These are phyloP conservation scores for Agonopterix subpropinquella DNA, from an alignment of 2,888 invertebrate genomes.

Conservation along the genomic window DNA sequence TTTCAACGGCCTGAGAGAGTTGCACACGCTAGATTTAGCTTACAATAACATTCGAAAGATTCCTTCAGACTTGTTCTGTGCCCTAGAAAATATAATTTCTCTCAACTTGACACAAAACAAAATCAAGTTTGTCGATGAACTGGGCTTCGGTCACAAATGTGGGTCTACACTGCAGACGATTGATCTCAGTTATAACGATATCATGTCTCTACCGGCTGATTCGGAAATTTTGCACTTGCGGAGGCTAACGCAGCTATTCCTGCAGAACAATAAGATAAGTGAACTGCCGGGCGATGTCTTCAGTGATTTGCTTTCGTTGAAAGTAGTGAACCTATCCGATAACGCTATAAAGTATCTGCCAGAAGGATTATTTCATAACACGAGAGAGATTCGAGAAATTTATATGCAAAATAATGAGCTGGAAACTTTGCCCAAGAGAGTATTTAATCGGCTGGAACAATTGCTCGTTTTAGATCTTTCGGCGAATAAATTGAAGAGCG, in stretches of 20 bases:
- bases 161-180: slow-evolving; percentile 85
- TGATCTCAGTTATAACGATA: slow-evolving; percentile 88
- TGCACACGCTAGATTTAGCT: slow-evolving; percentile 85
- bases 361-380: slow-evolving; percentile 86
- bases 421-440: slow-evolving; percentile 86
- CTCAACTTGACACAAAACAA: slow-evolving; percentile 91
- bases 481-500: slow-evolving; percentile 89
- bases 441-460: slow-evolving; percentile 90
- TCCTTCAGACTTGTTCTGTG: slow-evolving; percentile 87
- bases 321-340: slow-evolving; percentile 89
- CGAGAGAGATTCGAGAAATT: slow-evolving; percentile 87
- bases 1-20: slow-evolving; percentile 84
- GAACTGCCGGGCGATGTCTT: slow-evolving; percentile 86
- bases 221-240: slow-evolving; percentile 86
- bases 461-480: slow-evolving; percentile 90
- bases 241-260: slow-evolving; percentile 84
- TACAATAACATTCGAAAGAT: slow-evolving; percentile 88
- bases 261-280: slow-evolving; percentile 89
- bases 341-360: slow-evolving; percentile 90
- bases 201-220: slow-evolving; percentile 83
- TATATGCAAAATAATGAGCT: slow-evolving; percentile 91
- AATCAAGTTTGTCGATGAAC: slow-evolving; percentile 84
- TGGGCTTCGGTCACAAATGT: slow-evolving; percentile 80
- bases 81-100: slow-evolving; percentile 85
- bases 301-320: slow-evolving; percentile 84